Evolutionary conservation across 2,113 vertebrate species (phyloP), one percentile per base, ranked within the genome.

Genomic region (Verasper variegatus): DNA sequence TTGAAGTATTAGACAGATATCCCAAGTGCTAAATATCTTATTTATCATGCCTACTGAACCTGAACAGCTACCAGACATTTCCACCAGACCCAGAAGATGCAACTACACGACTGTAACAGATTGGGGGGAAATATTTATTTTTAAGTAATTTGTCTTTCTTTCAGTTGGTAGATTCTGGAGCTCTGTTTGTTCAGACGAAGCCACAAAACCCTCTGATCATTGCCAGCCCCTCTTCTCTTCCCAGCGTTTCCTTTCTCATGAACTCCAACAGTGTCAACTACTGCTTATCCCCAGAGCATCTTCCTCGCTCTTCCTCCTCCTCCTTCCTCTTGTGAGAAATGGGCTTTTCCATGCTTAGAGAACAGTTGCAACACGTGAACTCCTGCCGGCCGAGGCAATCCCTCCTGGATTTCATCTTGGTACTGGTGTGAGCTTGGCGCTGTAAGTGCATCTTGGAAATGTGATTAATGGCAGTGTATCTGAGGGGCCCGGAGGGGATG

Each of bases 181-280:
- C 26, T 54, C 45, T 6, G 8, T 54, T 59, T 70, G 14, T 20
- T 63, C 18, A 60, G 4, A 27, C 61, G 74, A 62, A 76, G 17
- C 47, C 51, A 35, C 17, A 63, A 51, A 75, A 60, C 4, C 40
- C 40, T 42, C 47, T 60, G 55, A 81, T 81, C 60, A 66, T 35
- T 65, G 59, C 63, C 71, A 61, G 74, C 57, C 57, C 59, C 73
- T 42, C 37, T 59, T 31, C 68, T 64, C 62, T 27, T 68, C 49
- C 42, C 57, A 76, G 26, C 37, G 18, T 72, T 86, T 89, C 86
- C 76, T 85, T 92, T 92, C 90, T 89, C 92, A 92, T 90, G 89
- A 92, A 89, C 90, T 83, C 72, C 66, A 10, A 49, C 75, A 59
- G 69, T 80, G 80, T 89, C 65, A 80, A 72, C 75, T 71, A 52